Base-by-base conservation (phyloP, 2,113 vertebrate species). In the Malurus alboscapulatus region DNA sequence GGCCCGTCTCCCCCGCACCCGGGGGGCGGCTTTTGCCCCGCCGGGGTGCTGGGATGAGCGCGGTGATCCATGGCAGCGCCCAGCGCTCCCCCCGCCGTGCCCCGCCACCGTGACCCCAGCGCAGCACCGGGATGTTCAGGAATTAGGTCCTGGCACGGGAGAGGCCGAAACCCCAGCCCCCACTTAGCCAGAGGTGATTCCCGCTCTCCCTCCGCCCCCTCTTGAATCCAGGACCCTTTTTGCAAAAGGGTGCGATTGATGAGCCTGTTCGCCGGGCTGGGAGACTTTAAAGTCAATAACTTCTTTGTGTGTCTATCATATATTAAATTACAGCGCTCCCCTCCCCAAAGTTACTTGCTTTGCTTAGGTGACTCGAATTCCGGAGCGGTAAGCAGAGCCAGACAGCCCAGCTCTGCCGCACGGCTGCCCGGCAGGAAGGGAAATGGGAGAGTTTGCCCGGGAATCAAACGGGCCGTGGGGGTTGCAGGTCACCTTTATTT, bases 401-500 rank as follows among this genome's bases (percentile, higher is more conserved):
- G 90, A 21, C 47, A 42, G 84, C 83, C 15, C 87, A 34, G 80
- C 86, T 53, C 83, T 17, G 88, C 67, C 30, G 79, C 34, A 10
- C 17, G 73, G 42, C 14, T 67, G 77, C 61, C 48, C 3, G 73
- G 34, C 86, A 36, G 72, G 79, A 62, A 61, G 84, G 89, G 30
- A 32, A 55, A 40, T 1, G 26, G 69, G 38, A 80, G 48, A 77
- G 6, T 87, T 83, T 86, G 36, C 90, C 57, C 32, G 9, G 77
- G 87, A 80, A 71, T 53, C 80, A 1, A 7, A 16, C 48, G 66
- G 83, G 61, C 42, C 12, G 7, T 36, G 6, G 44, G 34, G 32
- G 11, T 20, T 62, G 36, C 79, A 29, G 86, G 58, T 83, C 96
- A 86, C 82, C 90, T 92, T 90, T 90, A 66, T 91, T 94, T 59